Percentiles rank a stretch among this genome's conserved stretches.
Conservation (phyloP, 2,888 invertebrate species). For the Xestia xanthographa region DNA sequence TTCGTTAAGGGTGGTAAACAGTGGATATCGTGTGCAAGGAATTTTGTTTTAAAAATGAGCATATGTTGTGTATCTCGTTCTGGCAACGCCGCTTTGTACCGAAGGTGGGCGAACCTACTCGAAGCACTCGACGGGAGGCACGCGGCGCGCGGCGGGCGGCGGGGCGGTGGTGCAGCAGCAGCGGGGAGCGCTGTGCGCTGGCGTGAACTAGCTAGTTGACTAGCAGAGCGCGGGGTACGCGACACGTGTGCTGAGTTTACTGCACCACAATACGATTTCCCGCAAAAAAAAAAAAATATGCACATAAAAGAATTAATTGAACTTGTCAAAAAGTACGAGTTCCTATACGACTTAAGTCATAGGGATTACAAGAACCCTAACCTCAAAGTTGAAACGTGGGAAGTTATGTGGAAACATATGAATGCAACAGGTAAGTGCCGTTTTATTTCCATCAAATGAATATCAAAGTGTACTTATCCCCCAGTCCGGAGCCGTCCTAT, state of each 20-base stretch:
- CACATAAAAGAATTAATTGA: constrained; percentile 60
- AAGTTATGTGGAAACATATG: constrained; percentile 56
- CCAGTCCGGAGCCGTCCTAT: too few relatives aligned
- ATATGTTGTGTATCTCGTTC: constrained; percentile 9
- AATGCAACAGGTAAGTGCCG: constrained; percentile 63
- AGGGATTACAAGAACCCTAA: constrained; percentile 61
- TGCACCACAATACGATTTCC: constrained; percentile 6
- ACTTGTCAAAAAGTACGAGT: constrained; percentile 53
- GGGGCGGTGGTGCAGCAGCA: constrained; percentile 41
- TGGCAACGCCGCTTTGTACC: constrained; percentile 37
- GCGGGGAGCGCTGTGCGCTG: too few relatives aligned
- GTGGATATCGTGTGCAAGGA: too few relatives aligned
- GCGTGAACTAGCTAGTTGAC: constrained; percentile 28
- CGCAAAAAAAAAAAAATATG: constrained; percentile 35
- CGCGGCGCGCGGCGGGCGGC: constrained; percentile 9
- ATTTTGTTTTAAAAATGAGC: too few relatives aligned
- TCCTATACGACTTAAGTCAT: constrained; percentile 60
- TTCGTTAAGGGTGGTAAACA: too few relatives aligned
- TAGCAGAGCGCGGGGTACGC: constrained; percentile 35
- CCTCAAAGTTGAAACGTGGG: constrained; percentile 61
- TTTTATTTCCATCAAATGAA: background rate
- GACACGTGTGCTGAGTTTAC: constrained; percentile 26
- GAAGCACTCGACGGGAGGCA: constrained; percentile 18
- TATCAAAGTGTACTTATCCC: too few relatives aligned
- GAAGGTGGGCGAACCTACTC: constrained; percentile 23